A percentile compares a stretch with the other conserved stretches of the same genome.
phyloP scores from a whole-genome alignment of 1,140 invertebrate species.

The Heliconius nattereri region DNA sequence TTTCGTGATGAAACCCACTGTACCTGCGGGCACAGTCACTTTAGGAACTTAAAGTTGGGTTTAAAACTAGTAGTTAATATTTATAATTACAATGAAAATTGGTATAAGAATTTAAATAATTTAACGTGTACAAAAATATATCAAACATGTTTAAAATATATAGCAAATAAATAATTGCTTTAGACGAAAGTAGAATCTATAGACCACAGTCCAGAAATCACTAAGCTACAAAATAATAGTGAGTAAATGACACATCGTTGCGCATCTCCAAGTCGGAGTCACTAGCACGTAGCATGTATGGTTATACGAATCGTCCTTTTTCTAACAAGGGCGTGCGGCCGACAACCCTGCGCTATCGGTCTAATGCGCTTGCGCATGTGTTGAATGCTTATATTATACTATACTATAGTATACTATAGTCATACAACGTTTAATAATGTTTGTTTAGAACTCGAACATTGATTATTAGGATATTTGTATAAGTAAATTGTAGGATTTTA shows the following conservation, averaged over 20 bases:
- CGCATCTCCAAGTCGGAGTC: conserved; percentile 16
- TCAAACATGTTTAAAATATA: too few species aligned
- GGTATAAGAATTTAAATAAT: too few species aligned
- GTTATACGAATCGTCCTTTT: conserved; percentile 68
- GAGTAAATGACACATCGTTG: not conserved
- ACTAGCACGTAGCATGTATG: conserved; percentile 34
- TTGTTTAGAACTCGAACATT: not conserved
- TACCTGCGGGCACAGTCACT: too few species aligned
- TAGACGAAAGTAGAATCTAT: too few species aligned
- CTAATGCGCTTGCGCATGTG: conserved; percentile 54
- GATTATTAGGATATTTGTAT: not conserved
- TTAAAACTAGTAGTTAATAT: too few species aligned
- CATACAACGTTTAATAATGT: not conserved
- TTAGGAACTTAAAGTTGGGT: too few species aligned
- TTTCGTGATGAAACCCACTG: too few species aligned
- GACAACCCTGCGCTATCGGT: conserved; percentile 67
- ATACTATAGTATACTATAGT: not conserved
- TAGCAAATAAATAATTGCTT: too few species aligned
- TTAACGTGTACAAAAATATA: too few species aligned
- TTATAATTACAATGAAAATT: too few species aligned
- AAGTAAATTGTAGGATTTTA: not conserved
- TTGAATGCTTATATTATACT: conserved; percentile 1
- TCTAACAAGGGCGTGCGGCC: conserved; percentile 75
- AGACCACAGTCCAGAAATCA: not conserved
- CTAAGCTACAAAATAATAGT: not conserved